Evolutionary conservation across 2,113 vertebrate species (phyloP), one percentile per base, ranked within the genome.

Genomic region (Calyptommatus sinebrachiatus): DNA sequence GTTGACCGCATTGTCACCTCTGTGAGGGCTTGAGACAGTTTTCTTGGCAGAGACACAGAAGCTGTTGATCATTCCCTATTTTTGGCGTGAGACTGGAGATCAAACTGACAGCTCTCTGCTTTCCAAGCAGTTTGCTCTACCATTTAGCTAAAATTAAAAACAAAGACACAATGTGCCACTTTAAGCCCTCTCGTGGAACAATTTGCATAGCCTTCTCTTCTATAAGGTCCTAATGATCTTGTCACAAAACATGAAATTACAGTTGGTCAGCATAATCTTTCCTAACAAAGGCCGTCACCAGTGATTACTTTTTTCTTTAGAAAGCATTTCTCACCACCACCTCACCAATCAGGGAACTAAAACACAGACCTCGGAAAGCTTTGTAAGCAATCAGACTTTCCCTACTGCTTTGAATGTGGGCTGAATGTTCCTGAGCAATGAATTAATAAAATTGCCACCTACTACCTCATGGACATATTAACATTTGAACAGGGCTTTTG

Each of bases 241-340:
- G 20, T 24, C 26, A 77, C 21, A 71, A 73, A 71, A 14, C 22
- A 6, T 67, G 46, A 0, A 5, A 5, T 68, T 61, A 16, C 0
- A 71, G 7, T 45, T 68, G 0, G 21, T n/a, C 76, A 69, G 1
- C 35, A 63, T 62, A 0, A 21, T 57, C 2, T 41, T 76, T 68
- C 73, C 50, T 29, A 10, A 0, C 1, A 65, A 68, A 70, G 46
- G 29, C 21, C 14, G 28, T 0, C 0, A 1, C 8, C 35, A 71
- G 2, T 14, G 0, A n/a, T 14, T 10, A 6, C 71, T 57, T 62
- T 29, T 78, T 11, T 50, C 14, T 50, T n/a, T 0, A 1, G 31
- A 57, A 74, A 63, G 71, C 46, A 8, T 0, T 0, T 45, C 73
- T 77, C 4, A 0, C 10, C 14, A 21, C 45, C 70, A 78, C 63